Conservation (phyloP, 2,888 invertebrate genomes). For the Drosophila rellima region DNA sequence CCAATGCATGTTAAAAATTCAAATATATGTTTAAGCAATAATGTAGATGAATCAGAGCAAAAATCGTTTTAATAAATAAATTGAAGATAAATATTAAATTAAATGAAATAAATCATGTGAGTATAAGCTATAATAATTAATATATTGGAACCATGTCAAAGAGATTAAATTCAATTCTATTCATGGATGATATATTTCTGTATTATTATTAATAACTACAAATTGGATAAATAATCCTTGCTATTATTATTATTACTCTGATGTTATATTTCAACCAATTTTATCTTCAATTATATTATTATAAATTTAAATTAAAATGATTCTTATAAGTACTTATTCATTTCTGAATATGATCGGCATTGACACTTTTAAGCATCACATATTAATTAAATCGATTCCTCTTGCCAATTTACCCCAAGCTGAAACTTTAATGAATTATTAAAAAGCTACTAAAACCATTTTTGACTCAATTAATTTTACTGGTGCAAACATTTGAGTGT, state of each 20-base stretch:
- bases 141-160: neutral
- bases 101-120: neutral
- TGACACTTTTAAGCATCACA: neutral
- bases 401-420: conserved; percentile 19
- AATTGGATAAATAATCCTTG: conserved; percentile 1
- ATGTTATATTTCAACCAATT: neutral
- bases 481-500: conserved; percentile 47
- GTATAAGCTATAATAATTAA: neutral
- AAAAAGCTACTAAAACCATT: conserved; percentile 36
- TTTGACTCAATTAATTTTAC: conserved; percentile 51
- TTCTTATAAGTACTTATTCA: neutral
- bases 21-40: neutral
- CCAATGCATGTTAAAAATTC: neutral
- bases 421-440: conserved; percentile 37
- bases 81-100: neutral
- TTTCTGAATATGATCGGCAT: neutral
- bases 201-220: neutral
- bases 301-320: neutral
- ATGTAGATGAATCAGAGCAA: too few relatives aligned
- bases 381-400: conserved; percentile 10
- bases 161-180: neutral
- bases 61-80: neutral
- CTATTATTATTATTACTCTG: neutral
- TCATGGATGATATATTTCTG: neutral
- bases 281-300: neutral